phyloP scores from a whole-genome alignment of 2,797 vertebrate genomes.

The Sebastes reedi region DNA sequence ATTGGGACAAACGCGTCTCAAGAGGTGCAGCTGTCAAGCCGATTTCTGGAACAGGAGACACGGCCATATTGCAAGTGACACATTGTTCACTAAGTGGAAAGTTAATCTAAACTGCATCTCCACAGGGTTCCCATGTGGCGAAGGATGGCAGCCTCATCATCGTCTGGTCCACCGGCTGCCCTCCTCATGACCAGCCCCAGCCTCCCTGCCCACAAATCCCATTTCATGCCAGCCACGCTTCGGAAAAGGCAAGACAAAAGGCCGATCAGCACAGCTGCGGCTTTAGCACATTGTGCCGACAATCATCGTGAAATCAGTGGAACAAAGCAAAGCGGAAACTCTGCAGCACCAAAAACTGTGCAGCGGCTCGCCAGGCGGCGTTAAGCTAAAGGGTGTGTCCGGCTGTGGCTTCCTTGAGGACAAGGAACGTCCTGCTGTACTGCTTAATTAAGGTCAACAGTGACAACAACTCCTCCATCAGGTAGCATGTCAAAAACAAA shows the following conservation, averaged over 20 bases:
- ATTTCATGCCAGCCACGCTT: constrained; percentile 68
- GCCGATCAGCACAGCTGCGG: constrained; percentile 63
- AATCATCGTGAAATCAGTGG: constrained; percentile 69
- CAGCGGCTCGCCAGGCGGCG: neutral
- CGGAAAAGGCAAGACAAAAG: constrained; percentile 71
- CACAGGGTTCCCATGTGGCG: constrained; percentile 41
- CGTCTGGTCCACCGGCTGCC: constrained; percentile 54
- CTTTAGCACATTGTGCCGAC: constrained; percentile 60
- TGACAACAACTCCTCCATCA: neutral
- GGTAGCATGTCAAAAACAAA: neutral
- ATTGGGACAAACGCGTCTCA: constrained; percentile 32
- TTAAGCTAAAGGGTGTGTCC: neutral
- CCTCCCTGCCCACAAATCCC: constrained; percentile 69
- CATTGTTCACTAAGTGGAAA: constrained; percentile 71
- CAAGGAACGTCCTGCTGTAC: neutral
- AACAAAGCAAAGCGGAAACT: constrained; percentile 62
- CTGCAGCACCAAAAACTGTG: constrained; percentile 25
- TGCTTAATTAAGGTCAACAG: neutral
- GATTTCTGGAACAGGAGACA: constrained; percentile 35
- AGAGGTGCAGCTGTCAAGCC: constrained; percentile 60
- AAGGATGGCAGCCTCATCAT: constrained; percentile 54
- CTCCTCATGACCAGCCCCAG: constrained; percentile 55
- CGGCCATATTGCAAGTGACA: constrained; percentile 59
- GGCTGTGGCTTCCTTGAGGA: neutral
- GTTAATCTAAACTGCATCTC: constrained; percentile 71